Base-by-base conservation (phyloP, 2,888 invertebrate genomes). In the Uropetala carovei region DNA sequence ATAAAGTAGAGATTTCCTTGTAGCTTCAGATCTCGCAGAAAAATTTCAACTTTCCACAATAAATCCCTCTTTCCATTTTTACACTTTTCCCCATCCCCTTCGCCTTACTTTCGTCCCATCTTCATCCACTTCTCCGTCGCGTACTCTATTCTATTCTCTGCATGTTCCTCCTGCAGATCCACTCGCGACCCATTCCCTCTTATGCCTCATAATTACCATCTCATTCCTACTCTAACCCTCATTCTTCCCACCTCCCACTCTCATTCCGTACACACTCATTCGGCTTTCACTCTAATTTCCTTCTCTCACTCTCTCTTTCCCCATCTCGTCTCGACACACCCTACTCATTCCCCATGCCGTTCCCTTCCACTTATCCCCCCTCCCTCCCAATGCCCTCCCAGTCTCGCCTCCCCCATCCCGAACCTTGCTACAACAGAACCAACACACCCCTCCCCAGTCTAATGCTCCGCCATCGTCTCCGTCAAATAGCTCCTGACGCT, bases 401-500 rank as follows among this genome's bases (percentile, higher is more conserved):
- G n/a, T 16, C 64, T 18, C 18, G n/a, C n/a, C n/a, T n/a, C n/a
- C n/a, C n/a, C n/a, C n/a, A n/a, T n/a, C 68, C 14, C 14, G 5
- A 64, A 64, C 64, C 64, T 43, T 43, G 43, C 43, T 43, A 43
- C 43, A 43, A 43, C 43, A 43, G 43, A 22, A 18, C 11, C n/a
- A 43, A 43, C 43, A 43, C 43, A 43, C 43, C 43, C 43, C 43
- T 43, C 43, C 43, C 43, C 43, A n/a, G n/a, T 68, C 68, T n/a
- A 0, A 64, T 18, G n/a, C 64, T n/a, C 43, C 43, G 43, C 43
- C 43, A 43, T 43, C 43, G 3, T 68, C 68, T 68, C 13, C 68
- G 68, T 68, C 68, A 68, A 68, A n/a, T 68, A 22, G n/a, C 68
- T 68, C 22, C 68, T 68, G 68, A 68, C 68, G 68, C 68, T 68